Evolutionary conservation across 2,113 vertebrate genomes (phyloP).

Genomic region (Gila orcuttii): DNA sequence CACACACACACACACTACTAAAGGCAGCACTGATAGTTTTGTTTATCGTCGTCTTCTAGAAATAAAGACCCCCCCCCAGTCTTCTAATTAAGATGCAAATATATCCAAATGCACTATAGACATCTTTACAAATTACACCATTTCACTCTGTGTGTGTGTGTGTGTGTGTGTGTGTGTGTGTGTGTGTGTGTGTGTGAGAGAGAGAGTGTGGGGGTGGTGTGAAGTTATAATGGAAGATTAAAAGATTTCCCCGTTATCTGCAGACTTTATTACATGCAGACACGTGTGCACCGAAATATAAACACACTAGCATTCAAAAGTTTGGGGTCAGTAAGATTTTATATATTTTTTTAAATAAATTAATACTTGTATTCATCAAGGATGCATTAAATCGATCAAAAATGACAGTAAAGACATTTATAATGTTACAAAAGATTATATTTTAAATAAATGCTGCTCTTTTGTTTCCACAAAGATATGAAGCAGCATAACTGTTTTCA

Average conservation of each 20-base stretch:
- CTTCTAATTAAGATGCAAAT: slow-evolving; percentile 62
- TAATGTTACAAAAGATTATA: background rate
- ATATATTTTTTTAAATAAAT: background rate
- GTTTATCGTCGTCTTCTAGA: slow-evolving; percentile 69
- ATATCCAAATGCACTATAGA: slow-evolving; percentile 57
- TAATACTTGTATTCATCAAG: background rate
- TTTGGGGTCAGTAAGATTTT: background rate
- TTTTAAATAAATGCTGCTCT: background rate
- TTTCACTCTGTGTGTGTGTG: slow-evolving; percentile 13
- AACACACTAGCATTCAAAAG: background rate
- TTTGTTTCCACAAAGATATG: background rate
- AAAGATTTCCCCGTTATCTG: slow-evolving; percentile 63
- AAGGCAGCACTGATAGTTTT: slow-evolving; percentile 66
- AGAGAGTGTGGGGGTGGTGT: background rate
- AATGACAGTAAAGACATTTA: background rate
- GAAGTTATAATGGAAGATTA: slow-evolving; percentile 58
- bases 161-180: slow-evolving; percentile 16
- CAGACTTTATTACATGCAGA: slow-evolving; percentile 75
- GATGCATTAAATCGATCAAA: background rate
- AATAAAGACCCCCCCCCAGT: slow-evolving; percentile 61
- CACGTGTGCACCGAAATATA: slow-evolving; percentile 66
- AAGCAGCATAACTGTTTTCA: background rate
- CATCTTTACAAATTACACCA: slow-evolving; percentile 54
- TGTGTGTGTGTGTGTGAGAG: background rate
- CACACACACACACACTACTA: slow-evolving; percentile 58